phyloP scores from a whole-genome alignment of 1,140 invertebrate genomes.

The Saccostrea echinata region DNA sequence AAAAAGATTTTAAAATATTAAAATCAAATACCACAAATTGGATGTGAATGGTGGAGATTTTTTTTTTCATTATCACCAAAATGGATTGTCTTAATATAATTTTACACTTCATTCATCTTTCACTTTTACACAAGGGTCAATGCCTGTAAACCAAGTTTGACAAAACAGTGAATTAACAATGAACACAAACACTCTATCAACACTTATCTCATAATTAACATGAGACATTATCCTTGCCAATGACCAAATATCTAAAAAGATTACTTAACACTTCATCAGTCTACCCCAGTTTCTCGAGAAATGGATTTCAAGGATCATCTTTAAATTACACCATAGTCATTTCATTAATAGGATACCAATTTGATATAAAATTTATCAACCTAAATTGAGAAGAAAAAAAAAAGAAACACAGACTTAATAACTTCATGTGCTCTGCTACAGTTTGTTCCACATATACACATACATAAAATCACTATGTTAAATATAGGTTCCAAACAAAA shows the following conservation, averaged over 20 bases:
- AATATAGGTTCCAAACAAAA: background rate
- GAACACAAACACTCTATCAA: background rate
- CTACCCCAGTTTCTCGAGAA: background rate
- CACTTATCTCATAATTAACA: background rate
- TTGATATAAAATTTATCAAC: background rate
- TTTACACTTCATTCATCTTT: background rate
- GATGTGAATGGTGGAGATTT: background rate
- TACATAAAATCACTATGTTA: background rate
- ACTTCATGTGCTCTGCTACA: background rate
- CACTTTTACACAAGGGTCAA: background rate
- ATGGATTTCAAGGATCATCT: constrained; percentile 33
- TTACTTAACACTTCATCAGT: background rate
- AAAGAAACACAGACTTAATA: background rate
- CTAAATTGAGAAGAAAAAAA: background rate
- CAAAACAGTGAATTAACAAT: background rate
- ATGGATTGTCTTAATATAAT: background rate
- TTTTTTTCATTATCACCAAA: background rate
- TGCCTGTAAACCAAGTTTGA: background rate
- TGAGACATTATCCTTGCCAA: background rate
- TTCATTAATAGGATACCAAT: background rate
- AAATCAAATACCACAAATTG: background rate
- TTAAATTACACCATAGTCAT: constrained; percentile 1
- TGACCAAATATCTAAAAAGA: background rate
- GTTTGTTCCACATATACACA: constrained; percentile 20
- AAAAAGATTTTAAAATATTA: background rate